Evolutionary conservation across 2,797 vertebrate species (phyloP).

Genomic region (Helicolenus hilgendorfi): DNA sequence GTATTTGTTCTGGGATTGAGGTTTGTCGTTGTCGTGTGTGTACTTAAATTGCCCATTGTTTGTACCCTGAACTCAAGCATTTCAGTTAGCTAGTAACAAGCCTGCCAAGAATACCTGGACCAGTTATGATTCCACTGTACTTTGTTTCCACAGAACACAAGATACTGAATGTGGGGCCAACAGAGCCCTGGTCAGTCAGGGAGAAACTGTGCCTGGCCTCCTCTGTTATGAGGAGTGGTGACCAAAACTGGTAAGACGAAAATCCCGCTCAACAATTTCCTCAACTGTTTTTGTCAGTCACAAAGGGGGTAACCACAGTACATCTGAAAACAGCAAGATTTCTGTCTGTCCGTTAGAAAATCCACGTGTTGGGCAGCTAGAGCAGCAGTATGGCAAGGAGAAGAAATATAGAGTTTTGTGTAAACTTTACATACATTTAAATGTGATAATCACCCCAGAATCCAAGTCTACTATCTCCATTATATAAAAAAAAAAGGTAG

Average conservation of each 20-base stretch:
- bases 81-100: too few relatives aligned
- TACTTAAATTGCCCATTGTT: neutral
- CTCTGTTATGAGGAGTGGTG: conserved; percentile 98
- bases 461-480: neutral
- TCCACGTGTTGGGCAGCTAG: neutral
- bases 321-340: neutral
- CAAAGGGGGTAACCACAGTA: neutral
- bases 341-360: neutral
- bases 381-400: neutral
- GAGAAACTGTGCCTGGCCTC: conserved; percentile 98
- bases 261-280: neutral
- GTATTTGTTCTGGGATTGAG: neutral
- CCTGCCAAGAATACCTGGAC: neutral
- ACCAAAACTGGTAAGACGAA: conserved; percentile 96
- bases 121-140: neutral
- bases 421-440: neutral
- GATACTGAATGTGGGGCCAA: conserved; percentile 94
- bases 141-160: conserved; percentile 93
- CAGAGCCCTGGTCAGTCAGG: conserved; percentile 97
- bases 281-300: neutral
- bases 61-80: neutral
- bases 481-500: neutral
- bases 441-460: neutral
- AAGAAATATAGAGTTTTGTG: neutral
- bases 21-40: neutral